Evolutionary conservation across 2,888 invertebrate species (phyloP), one percentile per base, ranked within the genome.

Genomic region (Spialia ferax): DNA sequence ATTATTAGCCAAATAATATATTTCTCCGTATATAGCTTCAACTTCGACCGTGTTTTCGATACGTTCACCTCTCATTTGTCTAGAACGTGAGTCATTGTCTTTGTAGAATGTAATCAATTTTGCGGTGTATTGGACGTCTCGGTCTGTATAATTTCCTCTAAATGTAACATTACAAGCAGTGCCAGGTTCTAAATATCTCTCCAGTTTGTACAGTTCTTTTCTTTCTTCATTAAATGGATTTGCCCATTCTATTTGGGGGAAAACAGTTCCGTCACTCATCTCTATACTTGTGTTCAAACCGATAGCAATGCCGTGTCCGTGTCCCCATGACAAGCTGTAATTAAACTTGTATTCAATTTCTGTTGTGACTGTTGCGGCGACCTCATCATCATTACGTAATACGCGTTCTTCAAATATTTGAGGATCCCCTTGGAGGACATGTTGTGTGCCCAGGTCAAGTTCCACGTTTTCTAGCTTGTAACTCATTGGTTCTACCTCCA

Each of bases 111-210:
- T 96, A 60, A 96, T 95, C 50, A 98, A 88, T 69, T 95, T 96
- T 5, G 96, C 97, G 26, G 94, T 94, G 80, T 97, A 98, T 32
- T 96, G 96, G 0, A 96, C 95, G 75, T 97, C 97, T 63, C 95
- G 94, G 70, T 96, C 96, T 0, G 96, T 96, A 76, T 95, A 95
- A 79, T 96, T 96, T 1, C 96, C 97, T 62, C 93, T 94, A 18
- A 98, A 94, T 0, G 97, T 97, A 0, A 97, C 97, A 83, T 98
- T 97, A 61, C 97, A 96, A 1, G 96, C 97, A 0, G 97, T 97
- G 29, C 97, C 97, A 3, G 97, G 96, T 81, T 96, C 95, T 66
- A 98, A 87, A 78, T 94, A 95, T 70, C 96, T 94, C 79, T 96
- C 95, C 18, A 96, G 94, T 48, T 94, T 95, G 76, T 85, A 91